Evolutionary conservation across 2,113 vertebrate species (phyloP), one percentile per base, ranked within the genome.

Genomic region (Ptilorrhoa leucosticta): DNA sequence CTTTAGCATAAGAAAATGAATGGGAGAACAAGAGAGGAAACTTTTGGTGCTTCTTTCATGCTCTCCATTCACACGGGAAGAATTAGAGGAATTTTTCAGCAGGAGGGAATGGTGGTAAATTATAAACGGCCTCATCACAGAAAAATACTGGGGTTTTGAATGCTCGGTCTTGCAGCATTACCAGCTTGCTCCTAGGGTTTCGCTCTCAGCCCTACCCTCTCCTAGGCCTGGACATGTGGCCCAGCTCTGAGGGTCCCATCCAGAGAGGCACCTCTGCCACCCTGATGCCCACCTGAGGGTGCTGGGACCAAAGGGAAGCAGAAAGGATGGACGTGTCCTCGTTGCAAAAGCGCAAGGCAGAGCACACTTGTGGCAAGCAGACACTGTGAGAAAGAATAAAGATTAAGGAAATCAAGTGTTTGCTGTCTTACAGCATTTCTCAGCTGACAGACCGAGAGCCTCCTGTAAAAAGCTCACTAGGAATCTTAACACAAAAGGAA

Each of bases 21-120:
- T 54, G 69, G 39, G 54, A 84, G 79, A 91, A 64, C 65, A 77
- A 85, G 45, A 92, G 42, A 51, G 47, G 61, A 87, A 86, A 65
- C 40, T 94, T 86, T 57, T 0, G 0, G 64, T 53, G 76, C 33
- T 93, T 26, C 65, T 94, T 96, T 89, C 76, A 90, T 35, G 60
- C 44, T 75, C 40, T 75, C 20, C 2, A 9, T 92, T 96, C 88
- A 79, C 83, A 65, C 79, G 86, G 92, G 80, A 96, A 92, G 90
- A 92, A 93, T 89, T 84, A 94, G 60, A 92, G n/a, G 56, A 92
- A 78, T 86, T 93, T 95, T 94, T 81, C 68, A 89, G 82, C 64
- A 71, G 72, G 56, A 86, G 56, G 51, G 47, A 96, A 72, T 23
- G 17, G 60, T 72, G 33, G 50, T 63, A 92, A 89, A 90, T 86